phyloP scores from a whole-genome alignment of 2,888 invertebrate genomes.

The Drosophila trichaetosa region DNA sequence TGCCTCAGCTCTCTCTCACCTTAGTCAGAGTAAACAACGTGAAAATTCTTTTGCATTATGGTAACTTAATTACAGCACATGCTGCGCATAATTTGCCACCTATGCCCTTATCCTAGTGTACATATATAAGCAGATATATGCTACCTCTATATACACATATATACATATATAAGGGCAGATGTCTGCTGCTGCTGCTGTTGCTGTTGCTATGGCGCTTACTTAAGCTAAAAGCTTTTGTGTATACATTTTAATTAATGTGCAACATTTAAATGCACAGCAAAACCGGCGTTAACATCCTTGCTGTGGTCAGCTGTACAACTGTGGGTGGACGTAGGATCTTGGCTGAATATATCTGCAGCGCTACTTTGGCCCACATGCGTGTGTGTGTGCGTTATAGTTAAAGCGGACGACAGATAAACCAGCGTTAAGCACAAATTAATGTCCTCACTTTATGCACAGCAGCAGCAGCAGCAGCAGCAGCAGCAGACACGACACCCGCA shows the following conservation, averaged over 20 bases:
- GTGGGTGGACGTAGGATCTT: slow-evolving; percentile 2
- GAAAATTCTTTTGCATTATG: slow-evolving; percentile 29
- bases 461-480: slow-evolving; percentile 6
- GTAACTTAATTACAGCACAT: slow-evolving; percentile 64
- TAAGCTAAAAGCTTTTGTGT: slow-evolving; percentile 80
- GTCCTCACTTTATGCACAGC: slow-evolving; percentile 75
- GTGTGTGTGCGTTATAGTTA: slow-evolving; percentile 64
- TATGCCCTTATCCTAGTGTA: slow-evolving; percentile 55
- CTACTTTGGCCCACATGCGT: slow-evolving; percentile 55
- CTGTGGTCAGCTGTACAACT: slow-evolving; percentile 32
- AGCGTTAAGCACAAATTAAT: slow-evolving; percentile 78
- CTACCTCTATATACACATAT: background rate
- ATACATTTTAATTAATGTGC: slow-evolving; percentile 81
- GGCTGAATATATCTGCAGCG: background rate
- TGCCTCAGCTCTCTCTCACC: background rate
- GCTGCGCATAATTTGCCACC: slow-evolving; percentile 62
- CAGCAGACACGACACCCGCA: background rate
- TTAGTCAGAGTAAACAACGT: background rate
- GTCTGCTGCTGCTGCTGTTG: slow-evolving; percentile 25
- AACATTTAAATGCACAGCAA: slow-evolving; percentile 78
- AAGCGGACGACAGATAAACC: slow-evolving; percentile 70
- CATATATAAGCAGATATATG: slow-evolving; percentile 25
- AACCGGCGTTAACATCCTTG: slow-evolving; percentile 50
- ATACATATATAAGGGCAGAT: slow-evolving; percentile 21
- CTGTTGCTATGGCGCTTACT: slow-evolving; percentile 61